Evolutionary conservation across 2,888 invertebrate species (phyloP), one percentile per base, ranked within the genome.

Genomic region (Halictus quadricinctus): DNA sequence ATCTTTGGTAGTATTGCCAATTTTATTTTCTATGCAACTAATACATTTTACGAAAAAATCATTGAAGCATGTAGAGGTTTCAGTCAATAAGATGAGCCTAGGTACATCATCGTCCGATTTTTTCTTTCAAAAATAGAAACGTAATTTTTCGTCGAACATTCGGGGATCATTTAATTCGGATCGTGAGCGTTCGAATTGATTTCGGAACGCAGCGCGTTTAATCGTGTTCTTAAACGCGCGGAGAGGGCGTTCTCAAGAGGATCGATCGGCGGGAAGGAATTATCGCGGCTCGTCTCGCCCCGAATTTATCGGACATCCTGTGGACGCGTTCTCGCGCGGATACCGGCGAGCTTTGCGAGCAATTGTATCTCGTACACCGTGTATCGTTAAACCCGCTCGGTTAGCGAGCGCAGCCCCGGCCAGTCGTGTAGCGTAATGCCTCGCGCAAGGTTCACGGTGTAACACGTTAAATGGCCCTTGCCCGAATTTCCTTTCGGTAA

Each of bases 401-500:
- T 85, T 83, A 87, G 85, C 87, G 87, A 80, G 79, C 74, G 78
- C 82, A 76, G 80, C 83, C 85, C n/a, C n/a, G 88, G 36, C 85
- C 87, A 79, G 58, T 84, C 78, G 88, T 79, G 80, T 84, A 86
- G 87, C 81, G 79, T 85, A 83, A 88, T 86, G 87, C 87, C 79
- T 73, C 72, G 86, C 81, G 87, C 87, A 84, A 84, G 84, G 83
- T 80, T 87, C 88, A 88, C 90, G 87, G 86, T 88, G 88, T 89
- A 87, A 85, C 87, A 80, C 84, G 86, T 86, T 89, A 88, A 88
- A 90, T 86, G 87, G 87, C 82, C 85, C 85, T 88, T 87, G 87
- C 86, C 80, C 84, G 87, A 87, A 88, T 87, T 88, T 83, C 87
- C 87, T 90, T 91, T 91, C 87, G 88, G 89, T 88, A 90, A 91